Conservation (phyloP, 2,113 vertebrate species). For the Dicerorhinus sumatrensis region DNA sequence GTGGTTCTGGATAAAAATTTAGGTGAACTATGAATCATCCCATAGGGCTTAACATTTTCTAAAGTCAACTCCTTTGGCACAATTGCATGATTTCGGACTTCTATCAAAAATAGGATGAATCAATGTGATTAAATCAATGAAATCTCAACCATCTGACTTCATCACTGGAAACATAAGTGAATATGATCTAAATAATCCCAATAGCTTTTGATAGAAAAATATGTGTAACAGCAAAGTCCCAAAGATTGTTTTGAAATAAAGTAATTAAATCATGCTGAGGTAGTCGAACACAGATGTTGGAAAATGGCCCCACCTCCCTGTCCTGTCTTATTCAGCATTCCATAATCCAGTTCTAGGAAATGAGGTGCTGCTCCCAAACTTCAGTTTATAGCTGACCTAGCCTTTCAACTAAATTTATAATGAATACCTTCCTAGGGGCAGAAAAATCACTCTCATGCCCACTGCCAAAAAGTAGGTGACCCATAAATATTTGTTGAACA, state of each 20-base stretch:
- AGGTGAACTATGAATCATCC: not conserved
- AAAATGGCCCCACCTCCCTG: not conserved
- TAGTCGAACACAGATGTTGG: not conserved
- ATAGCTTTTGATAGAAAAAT: not conserved
- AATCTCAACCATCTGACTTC: not conserved
- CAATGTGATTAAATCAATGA: slow-evolving; percentile 39
- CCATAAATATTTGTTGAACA: not conserved
- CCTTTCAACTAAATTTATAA: not conserved
- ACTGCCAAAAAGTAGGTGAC: not conserved
- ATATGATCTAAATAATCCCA: not conserved
- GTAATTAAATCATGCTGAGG: not conserved
- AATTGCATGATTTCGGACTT: not conserved
- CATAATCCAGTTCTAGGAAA: not conserved
- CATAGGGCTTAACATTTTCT: not conserved
- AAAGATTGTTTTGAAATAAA: slow-evolving; percentile 23
- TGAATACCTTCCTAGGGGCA: not conserved
- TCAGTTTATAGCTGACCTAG: not conserved
- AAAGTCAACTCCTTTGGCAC: not conserved
- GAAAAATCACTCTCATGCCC: not conserved
- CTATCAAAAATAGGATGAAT: not conserved
- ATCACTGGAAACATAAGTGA: not conserved
- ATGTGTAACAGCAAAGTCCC: not conserved
- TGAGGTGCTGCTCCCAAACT: not conserved
- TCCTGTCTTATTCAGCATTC: not conserved
- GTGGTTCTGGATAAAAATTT: not conserved